Conservation (phyloP, 2,888 invertebrate genomes). For the Pammene aurita region DNA sequence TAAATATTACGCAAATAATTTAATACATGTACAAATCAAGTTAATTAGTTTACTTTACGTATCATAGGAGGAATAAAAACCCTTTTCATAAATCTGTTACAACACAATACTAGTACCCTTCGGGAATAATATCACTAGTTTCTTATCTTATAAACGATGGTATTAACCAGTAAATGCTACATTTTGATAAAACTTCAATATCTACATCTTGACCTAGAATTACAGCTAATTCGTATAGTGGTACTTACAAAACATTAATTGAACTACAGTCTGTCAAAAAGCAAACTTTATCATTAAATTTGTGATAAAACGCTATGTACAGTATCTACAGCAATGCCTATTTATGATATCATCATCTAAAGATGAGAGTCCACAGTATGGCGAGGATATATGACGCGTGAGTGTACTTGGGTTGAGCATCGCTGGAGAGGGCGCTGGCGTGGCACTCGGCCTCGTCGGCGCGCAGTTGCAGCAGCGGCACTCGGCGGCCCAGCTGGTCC, state of each 20-base stretch:
- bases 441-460: conserved; percentile 93
- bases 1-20: conserved; percentile 30
- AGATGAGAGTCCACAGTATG: conserved; percentile 62
- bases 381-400: conserved; percentile 63
- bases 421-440: conserved; percentile 91
- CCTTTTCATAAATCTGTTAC: conserved; percentile 12
- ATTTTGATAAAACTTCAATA: conserved; percentile 24
- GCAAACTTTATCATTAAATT: conserved; percentile 51
- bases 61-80: conserved; percentile 10
- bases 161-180: conserved; percentile 21
- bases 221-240: conserved; percentile 38
- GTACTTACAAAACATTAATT: conserved; percentile 43
- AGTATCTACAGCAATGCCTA: conserved; percentile 29
- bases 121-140: conserved; percentile 18
- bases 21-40: conserved; percentile 9
- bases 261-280: conserved; percentile 55
- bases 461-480: conserved; percentile 88
- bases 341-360: conserved; percentile 60
- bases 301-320: conserved; percentile 42
- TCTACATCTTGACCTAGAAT: conserved; percentile 36
- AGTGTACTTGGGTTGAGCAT: conserved; percentile 74
- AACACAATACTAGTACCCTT: conserved; percentile 21
- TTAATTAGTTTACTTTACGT: conserved; percentile 26
- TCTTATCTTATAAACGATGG: conserved; percentile 23
- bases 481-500: conserved; percentile 84